Conservation (phyloP, 2,797 vertebrate genomes). For the Poecilia wingei region DNA sequence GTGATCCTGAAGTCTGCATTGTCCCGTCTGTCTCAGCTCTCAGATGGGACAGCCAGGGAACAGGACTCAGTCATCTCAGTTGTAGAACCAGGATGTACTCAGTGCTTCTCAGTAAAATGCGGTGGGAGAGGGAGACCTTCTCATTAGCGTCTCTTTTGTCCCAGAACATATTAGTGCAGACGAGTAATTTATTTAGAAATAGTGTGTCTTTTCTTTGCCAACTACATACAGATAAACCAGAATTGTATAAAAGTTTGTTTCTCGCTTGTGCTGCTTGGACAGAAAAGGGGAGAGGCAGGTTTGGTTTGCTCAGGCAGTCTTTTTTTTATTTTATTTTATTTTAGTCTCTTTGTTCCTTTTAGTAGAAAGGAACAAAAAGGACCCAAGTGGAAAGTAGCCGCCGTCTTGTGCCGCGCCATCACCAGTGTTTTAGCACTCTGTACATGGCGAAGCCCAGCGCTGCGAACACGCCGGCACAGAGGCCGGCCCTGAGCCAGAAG, state of each 20-base stretch:
- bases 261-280: conserved; percentile 30
- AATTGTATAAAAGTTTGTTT: conserved; percentile 69
- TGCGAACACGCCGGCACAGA: conserved; percentile 95
- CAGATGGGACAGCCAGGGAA: too few relatives aligned
- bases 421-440: conserved; percentile 95
- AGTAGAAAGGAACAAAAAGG: conserved; percentile 32
- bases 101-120: too few relatives aligned
- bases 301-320: conserved; percentile 22
- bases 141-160: too few relatives aligned
- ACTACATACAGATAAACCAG: conserved; percentile 18
- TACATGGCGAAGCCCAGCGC: conserved; percentile 98
- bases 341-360: conserved; percentile 48
- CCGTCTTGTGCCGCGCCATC: conserved; percentile 75
- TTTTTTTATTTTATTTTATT: conserved; percentile 21
- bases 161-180: too few relatives aligned
- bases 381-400: conserved; percentile 7
- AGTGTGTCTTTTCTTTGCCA: conserved; percentile 19
- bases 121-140: too few relatives aligned
- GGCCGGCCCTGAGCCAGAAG: conserved; percentile 96
- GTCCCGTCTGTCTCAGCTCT: too few relatives aligned
- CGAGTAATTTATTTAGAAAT: conserved; percentile 33
- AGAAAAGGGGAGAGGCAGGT: conserved; percentile 14
- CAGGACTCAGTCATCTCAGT: too few relatives aligned
- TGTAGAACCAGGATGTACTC: too few relatives aligned
- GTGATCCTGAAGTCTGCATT: too few relatives aligned